Evolutionary conservation across 2,797 vertebrate species (phyloP), one percentile per base, ranked within the genome.

Genomic region (Neosalanx taihuensis): DNA sequence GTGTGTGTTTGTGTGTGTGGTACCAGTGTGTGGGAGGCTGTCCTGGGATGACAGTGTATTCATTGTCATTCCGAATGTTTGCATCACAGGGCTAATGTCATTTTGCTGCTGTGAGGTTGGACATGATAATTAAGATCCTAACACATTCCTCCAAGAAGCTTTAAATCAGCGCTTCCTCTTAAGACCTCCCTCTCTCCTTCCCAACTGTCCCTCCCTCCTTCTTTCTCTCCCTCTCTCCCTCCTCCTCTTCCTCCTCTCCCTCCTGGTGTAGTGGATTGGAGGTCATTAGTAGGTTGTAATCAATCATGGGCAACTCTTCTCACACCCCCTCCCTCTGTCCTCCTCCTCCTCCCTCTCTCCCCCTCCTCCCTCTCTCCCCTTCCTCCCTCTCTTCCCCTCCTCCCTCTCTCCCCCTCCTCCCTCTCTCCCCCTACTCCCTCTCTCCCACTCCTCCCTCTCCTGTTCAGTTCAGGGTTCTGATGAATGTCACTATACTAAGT

Each of bases 21-120:
- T n/a, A 33, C 33, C 2, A 4, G 33, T 58, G 15, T 58, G 23
- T 23, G 41, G 57, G 29, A 65, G 56, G 56, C 20, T 23, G 6
- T 6, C 12, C 33, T 5, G 18, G 56, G 66, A 60, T 13, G 33
- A 6, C 26, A 49, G 31, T 64, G 33, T 15, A 46, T 17, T 63
- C 37, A 66, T 33, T 62, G 59, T 26, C 61, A 59, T 56, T 56
- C 33, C 57, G 46, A 69, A 30, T 10, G 67, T 31, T 59, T 74
- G 61, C 61, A 33, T 29, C 58, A 73, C 69, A 35, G 76, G 5
- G 51, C 12, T 58, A 57, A 76, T 70, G 33, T 73, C 31, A 65
- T 67, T 61, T 69, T 33, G 58, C 71, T 66, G 12, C 29, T 20
- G 62, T 64, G 49, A 64, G 59, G 71, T 68, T 59, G 58, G 62